Percentiles rank a stretch among this genome's conserved stretches.
phyloP scores from a whole-genome alignment of 2,797 vertebrate species.

The Cossypha polioptera region DNA sequence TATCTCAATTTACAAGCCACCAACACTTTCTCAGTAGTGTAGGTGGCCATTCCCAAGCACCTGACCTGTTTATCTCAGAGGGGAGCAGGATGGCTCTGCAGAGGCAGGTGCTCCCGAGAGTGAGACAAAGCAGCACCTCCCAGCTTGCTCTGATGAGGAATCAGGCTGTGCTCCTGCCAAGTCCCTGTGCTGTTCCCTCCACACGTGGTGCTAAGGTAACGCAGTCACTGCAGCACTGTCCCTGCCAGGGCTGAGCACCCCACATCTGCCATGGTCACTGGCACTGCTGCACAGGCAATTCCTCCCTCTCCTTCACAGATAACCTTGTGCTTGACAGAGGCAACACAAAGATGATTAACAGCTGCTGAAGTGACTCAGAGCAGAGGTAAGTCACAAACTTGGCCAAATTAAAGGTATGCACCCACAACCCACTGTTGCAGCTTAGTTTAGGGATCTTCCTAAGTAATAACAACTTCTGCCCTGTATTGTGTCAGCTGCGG shows the following conservation, averaged over 20 bases:
- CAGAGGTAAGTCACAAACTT: background rate
- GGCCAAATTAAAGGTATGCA: background rate
- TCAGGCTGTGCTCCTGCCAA: background rate
- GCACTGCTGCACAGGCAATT: background rate
- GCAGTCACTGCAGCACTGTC: background rate
- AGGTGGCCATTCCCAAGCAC: background rate
- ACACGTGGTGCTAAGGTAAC: rapidly evolving
- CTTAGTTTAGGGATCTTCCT: background rate
- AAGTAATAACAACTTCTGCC: background rate
- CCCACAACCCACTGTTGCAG: background rate
- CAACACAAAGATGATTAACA: background rate
- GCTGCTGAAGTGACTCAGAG: background rate
- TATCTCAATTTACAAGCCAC: background rate
- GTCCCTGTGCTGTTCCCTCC: rapidly evolving
- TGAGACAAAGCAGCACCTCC: background rate
- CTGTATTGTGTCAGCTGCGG: background rate
- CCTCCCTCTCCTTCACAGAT: background rate
- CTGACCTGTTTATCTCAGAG: background rate
- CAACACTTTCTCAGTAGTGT: background rate
- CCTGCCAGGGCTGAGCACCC: background rate
- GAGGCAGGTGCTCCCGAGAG: background rate
- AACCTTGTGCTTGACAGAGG: background rate
- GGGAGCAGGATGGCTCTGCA: background rate
- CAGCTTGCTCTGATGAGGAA: rapidly evolving
- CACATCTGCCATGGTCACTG: background rate